A percentile compares a stretch with the other conserved stretches of the same genome.
These are phyloP conservation scores for Hippocampus kuda DNA, from an alignment of 2,797 vertebrate genomes.

Conservation along the genomic window DNA sequence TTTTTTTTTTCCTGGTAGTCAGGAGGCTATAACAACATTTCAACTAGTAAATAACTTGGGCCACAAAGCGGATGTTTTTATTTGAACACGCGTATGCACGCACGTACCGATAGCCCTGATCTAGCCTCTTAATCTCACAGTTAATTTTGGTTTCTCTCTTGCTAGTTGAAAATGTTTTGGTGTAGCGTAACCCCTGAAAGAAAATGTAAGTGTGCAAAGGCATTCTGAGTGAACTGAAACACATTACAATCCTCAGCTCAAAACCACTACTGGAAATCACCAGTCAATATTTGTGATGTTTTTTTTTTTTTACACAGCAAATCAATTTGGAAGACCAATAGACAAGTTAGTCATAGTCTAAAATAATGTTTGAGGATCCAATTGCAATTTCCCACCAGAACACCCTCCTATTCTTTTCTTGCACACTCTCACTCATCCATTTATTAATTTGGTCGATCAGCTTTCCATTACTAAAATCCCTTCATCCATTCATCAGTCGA, in stretches of 20 bases:
- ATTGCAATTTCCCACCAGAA: neutral
- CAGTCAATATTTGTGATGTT: neutral
- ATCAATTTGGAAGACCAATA: neutral
- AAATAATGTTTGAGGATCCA: neutral
- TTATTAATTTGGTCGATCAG: conserved; percentile 30
- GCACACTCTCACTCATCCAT: conserved; percentile 15
- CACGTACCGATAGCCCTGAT: conserved; percentile 1
- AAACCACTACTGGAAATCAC: neutral
- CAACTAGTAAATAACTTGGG: neutral
- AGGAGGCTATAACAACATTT: conserved; percentile 15
- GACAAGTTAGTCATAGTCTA: neutral
- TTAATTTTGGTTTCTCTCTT: conserved; percentile 27
- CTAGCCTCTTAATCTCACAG: conserved; percentile 22
- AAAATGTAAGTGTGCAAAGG: conserved; percentile 13
- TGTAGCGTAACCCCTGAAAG: conserved; percentile 45
- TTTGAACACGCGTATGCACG: too few species aligned
- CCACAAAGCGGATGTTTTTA: neutral
- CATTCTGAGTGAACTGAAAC: conserved; percentile 2
- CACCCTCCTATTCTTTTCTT: conserved; percentile 2
- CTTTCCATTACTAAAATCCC: conserved; percentile 29
- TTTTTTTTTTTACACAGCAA: too few species aligned
- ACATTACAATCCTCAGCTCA: neutral
- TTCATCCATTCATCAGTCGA: conserved; percentile 37
- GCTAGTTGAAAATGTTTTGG: conserved; percentile 50
- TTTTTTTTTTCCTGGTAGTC: too few species aligned